A percentile compares a stretch with the other conserved stretches of the same genome.
Evolutionary conservation across 2,113 vertebrate species (phyloP).

Genomic region (Erythrolamprus reginae): DNA sequence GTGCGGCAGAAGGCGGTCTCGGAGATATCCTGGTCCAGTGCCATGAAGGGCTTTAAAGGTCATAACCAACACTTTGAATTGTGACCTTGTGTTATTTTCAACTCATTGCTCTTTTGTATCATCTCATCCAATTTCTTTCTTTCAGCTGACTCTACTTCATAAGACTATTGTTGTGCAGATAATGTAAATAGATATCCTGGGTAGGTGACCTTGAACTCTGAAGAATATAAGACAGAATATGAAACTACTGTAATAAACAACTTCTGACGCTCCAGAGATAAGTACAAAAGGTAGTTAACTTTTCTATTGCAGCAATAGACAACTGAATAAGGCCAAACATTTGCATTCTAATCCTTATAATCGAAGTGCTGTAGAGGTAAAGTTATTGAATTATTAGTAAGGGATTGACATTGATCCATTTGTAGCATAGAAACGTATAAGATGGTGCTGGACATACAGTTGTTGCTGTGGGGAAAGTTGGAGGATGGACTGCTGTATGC

Average conservation of each 20-base stretch:
- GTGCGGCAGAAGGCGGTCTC: too few relatives aligned
- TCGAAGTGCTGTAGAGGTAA: background rate
- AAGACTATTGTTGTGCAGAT: background rate
- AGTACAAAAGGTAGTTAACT: background rate
- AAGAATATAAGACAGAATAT: background rate
- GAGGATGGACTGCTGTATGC: background rate
- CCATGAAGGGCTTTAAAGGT: too few relatives aligned
- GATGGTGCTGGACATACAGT: background rate
- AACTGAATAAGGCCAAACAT: background rate
- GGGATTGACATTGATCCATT: background rate
- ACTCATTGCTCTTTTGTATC: background rate
- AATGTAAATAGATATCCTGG: background rate
- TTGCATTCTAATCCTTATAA: background rate
- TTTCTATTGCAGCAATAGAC: background rate
- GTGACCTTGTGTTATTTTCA: background rate
- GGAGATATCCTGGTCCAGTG: too few relatives aligned
- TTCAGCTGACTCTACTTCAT: background rate
- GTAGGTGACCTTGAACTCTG: background rate
- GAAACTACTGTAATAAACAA: background rate
- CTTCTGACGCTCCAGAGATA: background rate
- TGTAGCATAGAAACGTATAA: background rate
- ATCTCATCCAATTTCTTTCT: background rate
- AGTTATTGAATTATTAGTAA: background rate
- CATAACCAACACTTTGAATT: too few relatives aligned
- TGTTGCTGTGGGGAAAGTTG: background rate